Percentiles rank a stretch among this genome's conserved stretches.
phyloP scores from a whole-genome alignment of 2,888 invertebrate genomes.

The Drosophila trichaetosa region DNA sequence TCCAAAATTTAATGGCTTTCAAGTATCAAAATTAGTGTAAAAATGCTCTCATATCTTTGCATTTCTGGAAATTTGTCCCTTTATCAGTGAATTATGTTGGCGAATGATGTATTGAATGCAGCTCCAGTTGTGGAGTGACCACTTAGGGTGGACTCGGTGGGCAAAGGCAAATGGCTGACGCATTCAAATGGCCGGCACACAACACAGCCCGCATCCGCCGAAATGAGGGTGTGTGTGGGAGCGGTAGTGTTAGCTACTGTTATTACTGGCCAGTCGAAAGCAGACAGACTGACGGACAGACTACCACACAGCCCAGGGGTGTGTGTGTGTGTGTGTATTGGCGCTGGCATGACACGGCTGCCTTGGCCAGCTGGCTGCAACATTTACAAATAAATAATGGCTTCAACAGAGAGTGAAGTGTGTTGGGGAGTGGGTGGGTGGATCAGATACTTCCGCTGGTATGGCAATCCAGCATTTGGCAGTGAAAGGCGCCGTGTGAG shows the following conservation, averaged over 20 bases:
- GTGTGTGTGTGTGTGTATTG: conserved; percentile 12
- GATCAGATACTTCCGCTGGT: conserved; percentile 56
- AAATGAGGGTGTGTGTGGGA: conserved; percentile 60
- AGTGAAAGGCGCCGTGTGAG: conserved; percentile 74
- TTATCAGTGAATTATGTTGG: conserved; percentile 35
- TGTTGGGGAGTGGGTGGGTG: conserved; percentile 3
- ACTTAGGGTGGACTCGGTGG: conserved; percentile 30
- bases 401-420: conserved; percentile 20
- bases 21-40: background rate
- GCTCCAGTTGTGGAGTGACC: conserved; percentile 11
- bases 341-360: conserved; percentile 42
- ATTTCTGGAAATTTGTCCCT: background rate
- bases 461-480: conserved; percentile 49
- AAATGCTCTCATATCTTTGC: background rate
- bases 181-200: conserved; percentile 69
- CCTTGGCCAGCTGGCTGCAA: conserved; percentile 48
- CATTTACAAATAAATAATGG: conserved; percentile 74
- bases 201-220: conserved; percentile 21
- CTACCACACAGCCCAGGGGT: conserved; percentile 23
- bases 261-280: conserved; percentile 40
- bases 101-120: conserved; percentile 28
- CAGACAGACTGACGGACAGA: conserved; percentile 27
- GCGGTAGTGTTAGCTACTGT: conserved; percentile 56
- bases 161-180: conserved; percentile 63
- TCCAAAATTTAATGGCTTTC: background rate